Evolutionary conservation across 1,140 invertebrate genomes (phyloP).

Genomic region (Brachionus manjavacas): DNA sequence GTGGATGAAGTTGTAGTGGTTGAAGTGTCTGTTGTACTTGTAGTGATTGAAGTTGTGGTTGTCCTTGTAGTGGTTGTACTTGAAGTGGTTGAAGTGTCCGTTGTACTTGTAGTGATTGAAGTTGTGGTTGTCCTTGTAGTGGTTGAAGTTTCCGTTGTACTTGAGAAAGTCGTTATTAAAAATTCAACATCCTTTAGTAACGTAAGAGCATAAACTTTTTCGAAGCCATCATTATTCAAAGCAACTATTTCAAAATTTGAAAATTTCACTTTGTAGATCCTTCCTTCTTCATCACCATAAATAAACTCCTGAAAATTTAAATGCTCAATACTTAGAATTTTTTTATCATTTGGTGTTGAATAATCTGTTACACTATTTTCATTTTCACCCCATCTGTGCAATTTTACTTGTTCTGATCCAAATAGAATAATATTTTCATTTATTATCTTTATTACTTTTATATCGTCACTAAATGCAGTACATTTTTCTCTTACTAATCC

Average conservation of each 20-base stretch:
- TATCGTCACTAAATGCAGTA: background rate
- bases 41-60: too few relatives aligned
- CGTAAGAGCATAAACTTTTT: background rate
- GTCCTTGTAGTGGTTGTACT: background rate
- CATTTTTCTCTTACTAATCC: background rate
- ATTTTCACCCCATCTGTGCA: background rate
- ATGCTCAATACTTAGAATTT: background rate
- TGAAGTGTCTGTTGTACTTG: too few relatives aligned
- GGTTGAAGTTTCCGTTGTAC: background rate
- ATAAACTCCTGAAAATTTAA: background rate
- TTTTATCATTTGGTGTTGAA: background rate
- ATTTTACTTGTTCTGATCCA: background rate
- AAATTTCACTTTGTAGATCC: too few relatives aligned
- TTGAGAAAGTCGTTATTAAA: too few relatives aligned
- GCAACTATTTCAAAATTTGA: background rate
- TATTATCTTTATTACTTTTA: background rate
- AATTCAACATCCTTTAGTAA: too few relatives aligned
- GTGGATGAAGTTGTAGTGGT: too few relatives aligned
- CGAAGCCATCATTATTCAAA: background rate
- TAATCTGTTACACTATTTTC: background rate
- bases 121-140: too few relatives aligned
- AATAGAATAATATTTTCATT: background rate
- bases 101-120: background rate
- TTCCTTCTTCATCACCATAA: background rate
- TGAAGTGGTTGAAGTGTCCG: background rate